phyloP scores from a whole-genome alignment of 2,888 invertebrate species.

The Drosophila borealis region DNA sequence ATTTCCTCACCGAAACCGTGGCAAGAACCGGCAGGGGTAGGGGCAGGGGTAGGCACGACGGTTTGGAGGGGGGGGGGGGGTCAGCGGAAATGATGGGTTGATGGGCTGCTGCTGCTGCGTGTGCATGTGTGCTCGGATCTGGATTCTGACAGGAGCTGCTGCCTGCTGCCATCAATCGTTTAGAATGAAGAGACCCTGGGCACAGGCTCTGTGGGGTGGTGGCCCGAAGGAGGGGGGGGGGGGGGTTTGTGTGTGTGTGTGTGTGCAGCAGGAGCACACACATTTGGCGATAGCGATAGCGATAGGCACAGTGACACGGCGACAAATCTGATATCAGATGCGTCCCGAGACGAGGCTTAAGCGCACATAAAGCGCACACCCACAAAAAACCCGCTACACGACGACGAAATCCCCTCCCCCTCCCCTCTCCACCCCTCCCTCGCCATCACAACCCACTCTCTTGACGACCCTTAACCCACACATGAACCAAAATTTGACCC shows the following conservation, averaged over 20 bases:
- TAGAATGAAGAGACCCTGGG: constrained; percentile 60
- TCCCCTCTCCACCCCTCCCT: too few relatives aligned
- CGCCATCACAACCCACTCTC: background rate
- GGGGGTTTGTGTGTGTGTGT: too few relatives aligned
- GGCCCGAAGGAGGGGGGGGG: background rate
- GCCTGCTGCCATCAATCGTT: constrained; percentile 70
- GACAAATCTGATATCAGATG: constrained; percentile 78
- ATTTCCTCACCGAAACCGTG: constrained; percentile 72
- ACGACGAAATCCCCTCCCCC: background rate
- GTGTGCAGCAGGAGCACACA: background rate
- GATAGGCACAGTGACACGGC: constrained; percentile 45
- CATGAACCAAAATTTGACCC: constrained; percentile 28
- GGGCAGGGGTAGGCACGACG: too few relatives aligned
- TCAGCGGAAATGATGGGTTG: constrained; percentile 11
- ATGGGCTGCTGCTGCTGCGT: constrained; percentile 30
- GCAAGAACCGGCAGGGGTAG: background rate
- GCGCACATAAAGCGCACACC: constrained; percentile 60
- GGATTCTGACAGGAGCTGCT: constrained; percentile 44
- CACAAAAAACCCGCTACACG: constrained; percentile 44
- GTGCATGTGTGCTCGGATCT: constrained; percentile 3
- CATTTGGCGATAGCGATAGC: constrained; percentile 46
- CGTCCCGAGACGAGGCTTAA: constrained; percentile 70
- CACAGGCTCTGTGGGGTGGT: constrained; percentile 10
- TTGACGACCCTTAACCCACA: background rate
- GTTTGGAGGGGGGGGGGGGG: too few relatives aligned